Percentiles rank a stretch among this genome's conserved stretches.
Evolutionary conservation across 2,113 vertebrate species (phyloP).

Genomic region (Hystrix cristata): DNA sequence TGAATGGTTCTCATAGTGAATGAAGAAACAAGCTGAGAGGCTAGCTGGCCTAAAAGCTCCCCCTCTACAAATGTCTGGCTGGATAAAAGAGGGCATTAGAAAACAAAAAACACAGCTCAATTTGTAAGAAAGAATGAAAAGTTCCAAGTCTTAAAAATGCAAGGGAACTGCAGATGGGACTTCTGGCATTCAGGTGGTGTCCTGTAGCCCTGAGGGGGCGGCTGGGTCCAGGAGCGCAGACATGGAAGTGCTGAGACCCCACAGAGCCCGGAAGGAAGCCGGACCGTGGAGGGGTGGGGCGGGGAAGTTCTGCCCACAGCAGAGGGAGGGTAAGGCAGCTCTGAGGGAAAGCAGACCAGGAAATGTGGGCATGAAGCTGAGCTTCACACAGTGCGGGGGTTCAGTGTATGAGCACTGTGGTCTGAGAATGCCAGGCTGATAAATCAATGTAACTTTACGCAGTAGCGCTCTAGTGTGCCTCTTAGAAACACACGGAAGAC

Average conservation of each 20-base stretch:
- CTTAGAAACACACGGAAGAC: background rate
- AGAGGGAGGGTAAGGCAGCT: background rate
- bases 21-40: background rate
- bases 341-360: background rate
- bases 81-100: background rate
- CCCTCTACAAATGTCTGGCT: background rate
- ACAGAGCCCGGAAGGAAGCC: background rate
- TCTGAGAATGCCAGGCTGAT: background rate
- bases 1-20: background rate
- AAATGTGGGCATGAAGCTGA: background rate
- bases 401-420: background rate
- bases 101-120: background rate
- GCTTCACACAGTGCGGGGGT: background rate
- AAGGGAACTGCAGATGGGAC: background rate
- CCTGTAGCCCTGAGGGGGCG: background rate
- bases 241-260: background rate
- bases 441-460: background rate
- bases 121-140: background rate
- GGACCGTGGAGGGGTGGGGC: background rate
- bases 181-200: background rate
- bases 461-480: background rate
- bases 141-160: background rate
- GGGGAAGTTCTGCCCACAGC: background rate
- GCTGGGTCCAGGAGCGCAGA: background rate
- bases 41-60: background rate